These are phyloP conservation scores for Hirtodrosophila alboralis DNA, from an alignment of 2,888 invertebrate species.

Conservation along the genomic window DNA sequence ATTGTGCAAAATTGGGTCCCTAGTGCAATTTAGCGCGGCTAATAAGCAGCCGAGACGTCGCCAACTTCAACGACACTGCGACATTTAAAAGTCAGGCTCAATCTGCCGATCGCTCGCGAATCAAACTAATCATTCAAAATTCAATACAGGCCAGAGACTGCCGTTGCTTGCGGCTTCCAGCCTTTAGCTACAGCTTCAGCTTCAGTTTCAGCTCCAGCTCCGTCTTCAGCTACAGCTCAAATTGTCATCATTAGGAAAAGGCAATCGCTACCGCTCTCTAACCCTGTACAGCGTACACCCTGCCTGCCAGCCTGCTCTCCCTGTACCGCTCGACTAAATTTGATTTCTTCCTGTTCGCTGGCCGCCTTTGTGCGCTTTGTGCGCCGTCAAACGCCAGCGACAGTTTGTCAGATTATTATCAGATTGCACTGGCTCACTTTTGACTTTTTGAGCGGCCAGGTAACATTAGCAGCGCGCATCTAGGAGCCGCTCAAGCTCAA, in stretches of 20 bases:
- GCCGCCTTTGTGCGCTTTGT: slow-evolving; percentile 69
- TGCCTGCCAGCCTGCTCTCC: background rate
- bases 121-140: slow-evolving; percentile 81
- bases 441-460: slow-evolving; percentile 72
- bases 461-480: slow-evolving; percentile 64
- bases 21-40: slow-evolving; percentile 79
- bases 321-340: slow-evolving; percentile 64
- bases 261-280: slow-evolving; percentile 74
- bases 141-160: slow-evolving; percentile 68
- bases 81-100: slow-evolving; percentile 80
- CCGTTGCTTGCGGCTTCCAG: slow-evolving; percentile 24
- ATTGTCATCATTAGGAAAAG: slow-evolving; percentile 82
- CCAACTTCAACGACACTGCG: slow-evolving; percentile 59
- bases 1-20: slow-evolving; percentile 78
- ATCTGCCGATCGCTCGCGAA: slow-evolving; percentile 79
- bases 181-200: background rate
- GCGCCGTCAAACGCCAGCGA: slow-evolving; percentile 81
- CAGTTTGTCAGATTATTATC: slow-evolving; percentile 83
- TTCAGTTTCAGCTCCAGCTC: background rate
- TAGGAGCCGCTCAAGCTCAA: slow-evolving; percentile 51
- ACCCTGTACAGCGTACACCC: slow-evolving; percentile 20
- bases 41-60: slow-evolving; percentile 79
- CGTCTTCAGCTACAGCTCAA: slow-evolving; percentile 54
- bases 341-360: slow-evolving; percentile 75
- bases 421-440: slow-evolving; percentile 81